These are phyloP conservation scores for Parambassis ranga DNA, from an alignment of 2,797 vertebrate species.

Conservation along the genomic window DNA sequence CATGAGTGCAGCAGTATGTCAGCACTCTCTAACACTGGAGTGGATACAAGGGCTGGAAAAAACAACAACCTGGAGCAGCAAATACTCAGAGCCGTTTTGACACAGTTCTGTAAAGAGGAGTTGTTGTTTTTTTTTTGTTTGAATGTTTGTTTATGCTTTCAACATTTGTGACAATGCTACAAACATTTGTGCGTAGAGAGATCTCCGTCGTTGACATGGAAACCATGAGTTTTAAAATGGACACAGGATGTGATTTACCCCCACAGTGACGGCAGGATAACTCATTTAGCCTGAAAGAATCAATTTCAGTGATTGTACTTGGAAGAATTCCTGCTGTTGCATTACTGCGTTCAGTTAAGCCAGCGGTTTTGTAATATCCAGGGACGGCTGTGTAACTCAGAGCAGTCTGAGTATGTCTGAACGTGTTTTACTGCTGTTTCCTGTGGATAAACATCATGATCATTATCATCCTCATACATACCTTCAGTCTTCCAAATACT, in stretches of 20 bases:
- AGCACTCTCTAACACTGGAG: too few species aligned
- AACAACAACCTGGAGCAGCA: too few species aligned
- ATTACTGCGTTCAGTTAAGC: background rate
- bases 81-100: too few species aligned
- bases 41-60: too few species aligned
- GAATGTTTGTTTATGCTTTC: too few species aligned
- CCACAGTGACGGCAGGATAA: conserved; percentile 2
- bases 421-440: background rate
- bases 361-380: background rate
- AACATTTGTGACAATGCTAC: too few species aligned
- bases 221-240: background rate
- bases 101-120: too few species aligned
- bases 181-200: too few species aligned
- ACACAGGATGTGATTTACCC: background rate
- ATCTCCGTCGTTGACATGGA: too few species aligned
- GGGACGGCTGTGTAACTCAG: background rate
- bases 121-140: too few species aligned
- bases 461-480: too few species aligned
- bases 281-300: background rate
- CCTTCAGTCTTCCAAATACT: background rate
- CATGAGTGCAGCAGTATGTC: too few species aligned
- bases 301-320: background rate
- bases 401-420: background rate
- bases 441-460: background rate
- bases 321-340: background rate